A percentile compares a stretch with the other conserved stretches of the same genome.
phyloP scores from a whole-genome alignment of 2,797 vertebrate species.

The Taenioides sp. region DNA sequence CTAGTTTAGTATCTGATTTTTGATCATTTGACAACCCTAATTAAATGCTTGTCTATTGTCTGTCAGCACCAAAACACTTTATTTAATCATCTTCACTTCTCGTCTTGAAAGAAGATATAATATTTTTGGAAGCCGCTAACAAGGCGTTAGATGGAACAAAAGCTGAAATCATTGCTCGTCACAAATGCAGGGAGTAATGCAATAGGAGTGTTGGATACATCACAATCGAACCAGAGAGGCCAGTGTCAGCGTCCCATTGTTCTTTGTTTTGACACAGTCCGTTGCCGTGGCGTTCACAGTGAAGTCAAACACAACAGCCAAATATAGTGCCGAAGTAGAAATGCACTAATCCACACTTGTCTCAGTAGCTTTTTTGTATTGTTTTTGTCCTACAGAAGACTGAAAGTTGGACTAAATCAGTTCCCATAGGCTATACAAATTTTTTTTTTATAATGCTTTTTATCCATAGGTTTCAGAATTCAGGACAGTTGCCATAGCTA shows the following conservation, averaged over 20 bases:
- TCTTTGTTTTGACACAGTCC: slow-evolving; percentile 8
- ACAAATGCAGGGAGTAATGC: too few species aligned
- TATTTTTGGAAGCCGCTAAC: slow-evolving; percentile 2
- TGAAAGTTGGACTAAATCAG: neutral
- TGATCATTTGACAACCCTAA: too few species aligned
- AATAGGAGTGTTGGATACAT: neutral
- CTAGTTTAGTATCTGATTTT: too few species aligned
- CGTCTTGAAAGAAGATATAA: neutral
- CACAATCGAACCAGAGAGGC: neutral
- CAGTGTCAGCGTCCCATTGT: slow-evolving; percentile 6
- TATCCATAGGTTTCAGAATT: neutral
- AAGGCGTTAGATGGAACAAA: neutral
- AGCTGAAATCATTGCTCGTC: neutral
- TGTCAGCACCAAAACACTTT: neutral
- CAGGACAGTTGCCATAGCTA: too few species aligned
- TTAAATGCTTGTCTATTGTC: too few species aligned
- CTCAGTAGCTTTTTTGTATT: neutral
- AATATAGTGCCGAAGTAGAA: neutral
- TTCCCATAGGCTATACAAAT: too few species aligned
- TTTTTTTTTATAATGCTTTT: too few species aligned
- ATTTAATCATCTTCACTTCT: neutral
- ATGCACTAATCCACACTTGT: neutral
- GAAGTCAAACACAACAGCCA: neutral
- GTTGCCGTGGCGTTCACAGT: neutral
- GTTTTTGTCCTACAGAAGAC: too few species aligned